These are phyloP conservation scores for Drosophila nr. perissopoda DNA, from an alignment of 2,888 invertebrate genomes.

Conservation along the genomic window DNA sequence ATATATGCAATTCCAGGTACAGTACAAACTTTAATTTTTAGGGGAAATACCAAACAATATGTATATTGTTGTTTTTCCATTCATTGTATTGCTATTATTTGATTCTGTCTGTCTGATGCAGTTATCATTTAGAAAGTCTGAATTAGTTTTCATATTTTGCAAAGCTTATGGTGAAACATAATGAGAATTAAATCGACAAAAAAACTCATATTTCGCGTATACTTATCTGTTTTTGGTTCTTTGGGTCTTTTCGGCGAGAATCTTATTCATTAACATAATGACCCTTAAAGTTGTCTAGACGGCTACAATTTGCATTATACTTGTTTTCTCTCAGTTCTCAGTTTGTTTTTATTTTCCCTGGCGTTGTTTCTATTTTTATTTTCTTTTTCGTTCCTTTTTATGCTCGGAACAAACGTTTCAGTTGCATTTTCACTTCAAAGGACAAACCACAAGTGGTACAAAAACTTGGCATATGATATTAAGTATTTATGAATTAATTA, in stretches of 20 bases:
- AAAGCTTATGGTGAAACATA: not conserved
- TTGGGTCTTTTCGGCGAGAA: slow-evolving; percentile 14
- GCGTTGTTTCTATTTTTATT: slow-evolving; percentile 2
- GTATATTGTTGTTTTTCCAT: not conserved
- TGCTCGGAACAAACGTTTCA: not conserved
- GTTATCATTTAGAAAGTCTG: slow-evolving; percentile 7
- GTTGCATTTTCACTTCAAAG: not conserved
- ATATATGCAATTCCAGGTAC: not conserved
- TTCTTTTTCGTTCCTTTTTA: not conserved
- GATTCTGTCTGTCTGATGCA: not conserved
- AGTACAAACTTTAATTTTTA: not conserved
- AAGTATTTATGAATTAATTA: not conserved
- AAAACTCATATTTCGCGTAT: not conserved
- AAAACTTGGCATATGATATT: not conserved
- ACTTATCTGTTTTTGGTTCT: not conserved
- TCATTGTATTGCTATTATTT: not conserved
- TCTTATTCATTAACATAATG: slow-evolving; percentile 66
- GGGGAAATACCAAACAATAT: not conserved
- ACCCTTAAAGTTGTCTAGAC: slow-evolving; percentile 70
- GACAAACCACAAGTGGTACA: not conserved
- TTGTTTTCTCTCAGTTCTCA: slow-evolving; percentile 2
- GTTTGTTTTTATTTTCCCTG: not conserved
- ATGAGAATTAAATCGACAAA: not conserved
- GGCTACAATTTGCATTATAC: slow-evolving; percentile 29
- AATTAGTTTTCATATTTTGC: not conserved